Evolutionary conservation across 2,888 invertebrate genomes (phyloP), one percentile per base, ranked within the genome.

Genomic region (Ischnus inquisitorius): DNA sequence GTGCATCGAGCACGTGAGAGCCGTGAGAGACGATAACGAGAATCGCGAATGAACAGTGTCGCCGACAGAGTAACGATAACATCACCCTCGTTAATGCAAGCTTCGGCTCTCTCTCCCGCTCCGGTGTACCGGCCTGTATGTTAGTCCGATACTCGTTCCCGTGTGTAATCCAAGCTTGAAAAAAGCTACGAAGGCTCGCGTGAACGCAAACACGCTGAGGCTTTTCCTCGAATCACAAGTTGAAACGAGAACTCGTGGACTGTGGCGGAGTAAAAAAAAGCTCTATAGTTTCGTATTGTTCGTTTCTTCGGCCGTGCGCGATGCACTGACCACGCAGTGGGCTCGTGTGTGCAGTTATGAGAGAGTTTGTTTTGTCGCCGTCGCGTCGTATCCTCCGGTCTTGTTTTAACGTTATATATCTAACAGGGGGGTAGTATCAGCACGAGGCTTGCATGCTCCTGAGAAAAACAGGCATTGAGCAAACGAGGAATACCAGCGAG

Each of bases 11-110:
- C n/a, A 41, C 41, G 51, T 14, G 28, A 34, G 10, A 41, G 28
- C 41, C 54, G 57, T 46, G 67, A 43, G 75, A 64, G 62, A 64
- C 75, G 64, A 64, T 75, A 75, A 75, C 75, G 75, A 75, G 75
- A 64, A 75, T 75, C 64, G 75, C 48, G 75, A 64, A 51, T 75
- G 64, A 64, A 48, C 64, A 48, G 48, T 25, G 64, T 62, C 75
- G 75, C 48, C 64, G 64, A 64, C 75, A 39, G 64, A 75, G 48
- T 19, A 6, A 10, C 57, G 67, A 76, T 76, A 81, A 69, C 34
- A 69, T 76, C 76, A 64, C 57, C 14, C 68, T 75, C 62, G 75
- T 81, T 64, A 65, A 60, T 75, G 74, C 48, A 28, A 25, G 28
- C 34, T 34, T 34, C 34, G 19, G 51, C 19, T 19, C 6, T 16